phyloP scores from a whole-genome alignment of 2,113 vertebrate species.

The Phylloscopus whistleri region DNA sequence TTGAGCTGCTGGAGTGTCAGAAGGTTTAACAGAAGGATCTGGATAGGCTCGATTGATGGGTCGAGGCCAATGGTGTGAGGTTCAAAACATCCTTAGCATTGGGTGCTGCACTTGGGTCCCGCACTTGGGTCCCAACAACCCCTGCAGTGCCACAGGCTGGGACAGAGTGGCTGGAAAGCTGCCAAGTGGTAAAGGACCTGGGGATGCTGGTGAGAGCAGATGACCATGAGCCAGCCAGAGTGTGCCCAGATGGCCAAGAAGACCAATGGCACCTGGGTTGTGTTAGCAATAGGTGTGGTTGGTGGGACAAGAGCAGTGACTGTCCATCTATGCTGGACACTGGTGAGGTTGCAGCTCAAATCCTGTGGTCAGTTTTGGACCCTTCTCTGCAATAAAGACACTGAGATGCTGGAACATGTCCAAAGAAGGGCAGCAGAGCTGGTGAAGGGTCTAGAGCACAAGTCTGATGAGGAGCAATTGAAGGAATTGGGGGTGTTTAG shows the following conservation, averaged over 20 bases:
- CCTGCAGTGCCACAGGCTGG: background rate
- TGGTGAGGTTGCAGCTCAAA: accelerated
- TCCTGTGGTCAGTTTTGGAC: accelerated
- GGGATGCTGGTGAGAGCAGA: accelerated
- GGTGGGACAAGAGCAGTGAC: background rate
- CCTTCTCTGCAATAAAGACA: background rate
- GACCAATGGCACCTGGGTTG: background rate
- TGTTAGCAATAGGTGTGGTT: background rate
- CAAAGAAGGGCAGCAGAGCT: background rate
- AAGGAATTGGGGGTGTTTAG: background rate
- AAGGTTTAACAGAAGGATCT: background rate
- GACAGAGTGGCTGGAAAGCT: background rate
- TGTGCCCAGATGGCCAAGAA: background rate
- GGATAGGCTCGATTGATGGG: background rate
- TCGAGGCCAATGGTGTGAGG: accelerated
- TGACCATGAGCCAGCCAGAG: background rate
- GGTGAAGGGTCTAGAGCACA: background rate
- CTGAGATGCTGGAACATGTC: accelerated
- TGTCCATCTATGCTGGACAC: accelerated
- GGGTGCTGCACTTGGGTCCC: background rate
- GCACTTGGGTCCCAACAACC: background rate
- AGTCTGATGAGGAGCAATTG: background rate
- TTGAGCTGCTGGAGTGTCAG: background rate
- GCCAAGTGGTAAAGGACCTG: accelerated
- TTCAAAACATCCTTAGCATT: accelerated